Evolutionary conservation across 2,888 invertebrate genomes (phyloP).

Genomic region (Pardosa pseudoannulata): DNA sequence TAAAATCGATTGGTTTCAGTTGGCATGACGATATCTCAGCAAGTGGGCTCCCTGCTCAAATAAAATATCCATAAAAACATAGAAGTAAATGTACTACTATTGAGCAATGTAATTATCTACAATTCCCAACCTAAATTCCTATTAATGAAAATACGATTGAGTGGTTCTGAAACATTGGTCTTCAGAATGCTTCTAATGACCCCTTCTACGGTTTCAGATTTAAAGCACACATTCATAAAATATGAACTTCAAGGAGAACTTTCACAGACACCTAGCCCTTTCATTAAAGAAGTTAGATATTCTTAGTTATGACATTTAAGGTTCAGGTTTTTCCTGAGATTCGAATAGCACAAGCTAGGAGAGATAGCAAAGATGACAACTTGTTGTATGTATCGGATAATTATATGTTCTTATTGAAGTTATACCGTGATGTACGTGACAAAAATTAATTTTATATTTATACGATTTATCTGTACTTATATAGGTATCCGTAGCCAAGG

Average conservation of each 20-base stretch:
- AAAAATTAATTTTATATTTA: no score
- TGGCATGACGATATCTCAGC: conserved; percentile 49
- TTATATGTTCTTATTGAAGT: no score
- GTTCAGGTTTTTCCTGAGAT: no score
- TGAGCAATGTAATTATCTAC: conserved; percentile 54
- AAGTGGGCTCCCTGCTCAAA: conserved; percentile 42
- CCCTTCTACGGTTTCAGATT: neutral
- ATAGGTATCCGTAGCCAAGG: no score
- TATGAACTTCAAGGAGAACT: neutral
- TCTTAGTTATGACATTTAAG: no score
- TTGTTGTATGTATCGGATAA: no score
- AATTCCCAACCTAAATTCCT: conserved; percentile 32
- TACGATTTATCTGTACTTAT: no score
- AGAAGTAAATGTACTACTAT: conserved; percentile 42
- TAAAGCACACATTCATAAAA: neutral
- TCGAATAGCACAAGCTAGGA: no score
- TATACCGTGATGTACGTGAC: no score
- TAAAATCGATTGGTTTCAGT: conserved; percentile 65
- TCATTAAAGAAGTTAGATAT: no score
- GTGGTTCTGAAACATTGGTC: neutral
- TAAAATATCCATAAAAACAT: conserved; percentile 53
- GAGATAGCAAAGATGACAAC: no score
- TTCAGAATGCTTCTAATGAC: neutral
- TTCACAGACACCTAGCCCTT: no score
- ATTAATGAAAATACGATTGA: neutral